phyloP scores from a whole-genome alignment of 2,888 invertebrate species.

The Callosobruchus maculatus region DNA sequence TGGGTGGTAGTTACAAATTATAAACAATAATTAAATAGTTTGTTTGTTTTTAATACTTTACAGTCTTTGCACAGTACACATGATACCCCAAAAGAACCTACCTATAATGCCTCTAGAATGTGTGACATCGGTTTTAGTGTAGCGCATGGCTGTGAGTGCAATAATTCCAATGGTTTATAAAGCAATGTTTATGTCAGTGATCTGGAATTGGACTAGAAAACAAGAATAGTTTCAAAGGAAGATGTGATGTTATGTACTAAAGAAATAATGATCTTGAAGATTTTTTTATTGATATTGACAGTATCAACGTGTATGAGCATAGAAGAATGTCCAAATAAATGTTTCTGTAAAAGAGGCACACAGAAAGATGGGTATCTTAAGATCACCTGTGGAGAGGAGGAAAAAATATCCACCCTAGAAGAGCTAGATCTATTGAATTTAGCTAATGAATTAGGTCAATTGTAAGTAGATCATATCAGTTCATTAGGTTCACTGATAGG shows the following conservation, averaged over 20 bases:
- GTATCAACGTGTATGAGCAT: neutral
- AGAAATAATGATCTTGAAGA: neutral
- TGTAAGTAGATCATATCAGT: slow-evolving; percentile 60
- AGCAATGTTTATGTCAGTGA: neutral
- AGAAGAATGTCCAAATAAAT: slow-evolving; percentile 43
- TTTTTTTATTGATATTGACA: neutral
- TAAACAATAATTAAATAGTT: neutral
- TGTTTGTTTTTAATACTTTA: neutral
- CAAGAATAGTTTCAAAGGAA: neutral
- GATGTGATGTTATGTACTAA: neutral
- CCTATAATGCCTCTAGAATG: neutral
- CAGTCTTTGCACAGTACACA: no score
- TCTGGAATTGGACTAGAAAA: neutral
- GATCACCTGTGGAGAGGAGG: slow-evolving; percentile 61
- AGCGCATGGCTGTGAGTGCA: neutral
- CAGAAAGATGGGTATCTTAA: slow-evolving; percentile 53
- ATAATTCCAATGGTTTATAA: neutral
- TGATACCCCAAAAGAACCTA: neutral
- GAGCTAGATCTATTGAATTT: slow-evolving; percentile 62
- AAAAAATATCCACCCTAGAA: slow-evolving; percentile 58
- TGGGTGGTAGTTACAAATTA: no score
- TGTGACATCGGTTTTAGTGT: neutral
- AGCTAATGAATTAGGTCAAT: slow-evolving; percentile 59
- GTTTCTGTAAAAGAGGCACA: slow-evolving; percentile 55
- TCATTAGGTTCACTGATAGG: no score